Conservation (phyloP, 1,140 invertebrate species). For the Cotesia vestalis region DNA sequence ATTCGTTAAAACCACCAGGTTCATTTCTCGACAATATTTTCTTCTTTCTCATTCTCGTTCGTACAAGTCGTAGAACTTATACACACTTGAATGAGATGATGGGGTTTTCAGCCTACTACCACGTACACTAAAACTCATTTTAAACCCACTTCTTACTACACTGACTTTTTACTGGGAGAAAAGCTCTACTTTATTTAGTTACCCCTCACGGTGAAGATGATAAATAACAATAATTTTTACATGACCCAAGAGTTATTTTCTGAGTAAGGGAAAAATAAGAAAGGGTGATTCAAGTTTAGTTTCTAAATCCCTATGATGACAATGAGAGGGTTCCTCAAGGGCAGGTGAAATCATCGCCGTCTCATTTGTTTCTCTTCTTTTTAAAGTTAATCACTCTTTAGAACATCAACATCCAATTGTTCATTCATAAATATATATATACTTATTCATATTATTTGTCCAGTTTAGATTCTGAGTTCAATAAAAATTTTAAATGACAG, state of each 20-base stretch:
- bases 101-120: background rate
- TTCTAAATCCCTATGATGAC: background rate
- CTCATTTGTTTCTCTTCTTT: slow-evolving; percentile 31
- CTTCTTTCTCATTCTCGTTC: slow-evolving; percentile 1
- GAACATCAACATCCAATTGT: background rate
- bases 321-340: background rate
- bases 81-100: slow-evolving; percentile 18
- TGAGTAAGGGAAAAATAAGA: slow-evolving; percentile 18
- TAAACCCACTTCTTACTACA: background rate
- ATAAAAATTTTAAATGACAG: too few species aligned
- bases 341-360: slow-evolving; percentile 24
- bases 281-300: slow-evolving; percentile 23
- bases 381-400: slow-evolving; percentile 33
- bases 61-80: slow-evolving; percentile 7
- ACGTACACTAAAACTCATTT: background rate
- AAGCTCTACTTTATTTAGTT: background rate
- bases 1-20: slow-evolving; percentile 21
- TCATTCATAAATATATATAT: too few species aligned
- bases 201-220: background rate
- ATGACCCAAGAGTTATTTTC: too few species aligned
- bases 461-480: too few species aligned
- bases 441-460: too few species aligned
- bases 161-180: background rate
- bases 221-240: background rate
- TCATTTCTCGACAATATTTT: slow-evolving; percentile 6